phyloP scores from a whole-genome alignment of 2,797 vertebrate genomes.

The Gallinago nigripennis region DNA sequence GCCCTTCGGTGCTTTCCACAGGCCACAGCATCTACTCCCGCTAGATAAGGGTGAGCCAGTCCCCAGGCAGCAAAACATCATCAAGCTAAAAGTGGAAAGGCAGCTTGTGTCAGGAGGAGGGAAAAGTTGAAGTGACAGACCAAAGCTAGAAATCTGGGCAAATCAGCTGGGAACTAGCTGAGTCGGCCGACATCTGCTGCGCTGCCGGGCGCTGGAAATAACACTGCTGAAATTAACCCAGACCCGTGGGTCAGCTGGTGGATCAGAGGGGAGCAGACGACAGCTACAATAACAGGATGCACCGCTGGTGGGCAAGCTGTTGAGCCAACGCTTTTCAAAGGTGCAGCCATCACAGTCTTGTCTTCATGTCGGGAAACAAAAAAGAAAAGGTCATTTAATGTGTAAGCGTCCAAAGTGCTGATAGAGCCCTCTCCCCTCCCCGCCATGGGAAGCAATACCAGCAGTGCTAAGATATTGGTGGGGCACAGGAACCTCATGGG shows the following conservation, averaged over 20 bases:
- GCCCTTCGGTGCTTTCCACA: not conserved
- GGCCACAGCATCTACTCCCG: not conserved
- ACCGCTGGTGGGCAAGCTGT: not conserved
- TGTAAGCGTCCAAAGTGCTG: not conserved
- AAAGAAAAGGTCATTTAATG: not conserved
- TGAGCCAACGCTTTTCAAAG: not conserved
- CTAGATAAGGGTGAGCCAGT: not conserved
- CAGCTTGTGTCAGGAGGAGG: not conserved
- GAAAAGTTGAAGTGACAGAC: not conserved
- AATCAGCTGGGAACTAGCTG: not conserved
- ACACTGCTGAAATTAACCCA: not conserved
- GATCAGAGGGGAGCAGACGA: not conserved
- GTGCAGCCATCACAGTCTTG: not conserved
- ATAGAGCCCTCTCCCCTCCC: not conserved
- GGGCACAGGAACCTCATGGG: too few relatives aligned
- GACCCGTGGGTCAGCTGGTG: not conserved
- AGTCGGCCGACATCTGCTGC: not conserved
- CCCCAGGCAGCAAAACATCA: not conserved
- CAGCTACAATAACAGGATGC: conserved; percentile 22
- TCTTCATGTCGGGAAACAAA: conserved; percentile 38
- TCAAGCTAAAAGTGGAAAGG: not conserved
- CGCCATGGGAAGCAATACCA: not conserved
- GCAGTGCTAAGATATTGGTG: not conserved
- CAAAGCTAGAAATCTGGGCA: not conserved
- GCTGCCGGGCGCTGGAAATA: not conserved